Conservation (phyloP, 2,797 vertebrate species). For the Lacerta agilis region DNA sequence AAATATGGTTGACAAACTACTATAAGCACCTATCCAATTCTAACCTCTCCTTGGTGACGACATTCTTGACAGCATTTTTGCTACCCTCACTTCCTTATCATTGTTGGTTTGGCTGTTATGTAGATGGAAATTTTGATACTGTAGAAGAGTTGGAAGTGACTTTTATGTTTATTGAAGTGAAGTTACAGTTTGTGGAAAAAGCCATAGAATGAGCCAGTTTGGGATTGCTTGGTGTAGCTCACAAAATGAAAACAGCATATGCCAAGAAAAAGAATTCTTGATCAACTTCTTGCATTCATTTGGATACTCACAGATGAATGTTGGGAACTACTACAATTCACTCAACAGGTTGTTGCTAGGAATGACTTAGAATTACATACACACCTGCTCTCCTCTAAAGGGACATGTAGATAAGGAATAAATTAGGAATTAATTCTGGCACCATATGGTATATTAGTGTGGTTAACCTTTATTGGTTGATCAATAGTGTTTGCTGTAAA, state of each 20-base stretch:
- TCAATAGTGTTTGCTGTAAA: background rate
- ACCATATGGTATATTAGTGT: background rate
- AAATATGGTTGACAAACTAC: background rate
- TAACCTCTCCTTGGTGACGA: background rate
- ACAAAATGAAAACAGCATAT: background rate
- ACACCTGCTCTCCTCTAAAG: background rate
- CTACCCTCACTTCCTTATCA: background rate
- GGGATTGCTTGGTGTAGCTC: background rate
- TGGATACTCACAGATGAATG: background rate
- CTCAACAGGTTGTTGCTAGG: background rate
- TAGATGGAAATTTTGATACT: background rate
- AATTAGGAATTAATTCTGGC: background rate
- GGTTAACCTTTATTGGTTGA: background rate
- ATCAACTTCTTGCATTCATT: background rate
- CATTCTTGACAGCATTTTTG: background rate
- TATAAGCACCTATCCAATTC: background rate
- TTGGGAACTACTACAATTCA: background rate
- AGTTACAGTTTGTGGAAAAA: background rate
- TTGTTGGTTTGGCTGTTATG: background rate
- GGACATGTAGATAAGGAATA: background rate
- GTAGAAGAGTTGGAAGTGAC: background rate
- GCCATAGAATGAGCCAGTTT: background rate
- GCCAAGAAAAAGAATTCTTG: background rate
- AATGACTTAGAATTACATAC: background rate
- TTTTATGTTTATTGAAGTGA: background rate